phyloP scores from a whole-genome alignment of 2,113 vertebrate genomes.

The Hemichromis elongatus region DNA sequence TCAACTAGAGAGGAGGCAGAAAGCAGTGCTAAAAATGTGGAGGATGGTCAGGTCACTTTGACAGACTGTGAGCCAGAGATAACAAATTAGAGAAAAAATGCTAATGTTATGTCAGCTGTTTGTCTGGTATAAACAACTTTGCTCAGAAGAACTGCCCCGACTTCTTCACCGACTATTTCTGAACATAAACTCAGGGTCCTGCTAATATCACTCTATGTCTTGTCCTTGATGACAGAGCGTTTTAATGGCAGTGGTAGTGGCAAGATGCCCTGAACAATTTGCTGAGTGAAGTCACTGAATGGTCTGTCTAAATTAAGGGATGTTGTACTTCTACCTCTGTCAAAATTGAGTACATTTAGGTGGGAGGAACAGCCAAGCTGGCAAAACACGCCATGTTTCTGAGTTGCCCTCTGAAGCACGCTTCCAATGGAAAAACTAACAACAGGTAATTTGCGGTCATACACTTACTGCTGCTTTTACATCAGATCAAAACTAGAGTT shows the following conservation, averaged over 20 bases:
- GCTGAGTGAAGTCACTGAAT: neutral
- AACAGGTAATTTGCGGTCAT: neutral
- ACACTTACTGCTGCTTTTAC: neutral
- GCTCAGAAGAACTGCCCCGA: neutral
- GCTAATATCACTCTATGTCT: neutral
- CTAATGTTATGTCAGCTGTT: neutral
- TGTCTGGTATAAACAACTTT: neutral
- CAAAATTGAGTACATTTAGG: slow-evolving; percentile 2
- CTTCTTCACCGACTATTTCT: neutral
- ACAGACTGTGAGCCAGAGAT: neutral
- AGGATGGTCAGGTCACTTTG: neutral
- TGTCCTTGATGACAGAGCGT: neutral
- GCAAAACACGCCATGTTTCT: neutral
- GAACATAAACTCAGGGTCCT: neutral
- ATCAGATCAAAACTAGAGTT: neutral
- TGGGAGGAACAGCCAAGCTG: neutral
- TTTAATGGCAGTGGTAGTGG: neutral
- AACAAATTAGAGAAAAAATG: neutral
- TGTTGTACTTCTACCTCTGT: neutral
- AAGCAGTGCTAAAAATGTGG: neutral
- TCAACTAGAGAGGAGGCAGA: neutral
- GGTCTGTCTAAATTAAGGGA: neutral
- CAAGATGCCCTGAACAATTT: neutral
- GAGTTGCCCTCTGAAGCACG: neutral
- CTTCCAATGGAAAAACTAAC: neutral